Percentiles rank a stretch among this genome's conserved stretches.
phyloP scores from a whole-genome alignment of 2,888 invertebrate species.

The Pristionchus maxplancki region DNA sequence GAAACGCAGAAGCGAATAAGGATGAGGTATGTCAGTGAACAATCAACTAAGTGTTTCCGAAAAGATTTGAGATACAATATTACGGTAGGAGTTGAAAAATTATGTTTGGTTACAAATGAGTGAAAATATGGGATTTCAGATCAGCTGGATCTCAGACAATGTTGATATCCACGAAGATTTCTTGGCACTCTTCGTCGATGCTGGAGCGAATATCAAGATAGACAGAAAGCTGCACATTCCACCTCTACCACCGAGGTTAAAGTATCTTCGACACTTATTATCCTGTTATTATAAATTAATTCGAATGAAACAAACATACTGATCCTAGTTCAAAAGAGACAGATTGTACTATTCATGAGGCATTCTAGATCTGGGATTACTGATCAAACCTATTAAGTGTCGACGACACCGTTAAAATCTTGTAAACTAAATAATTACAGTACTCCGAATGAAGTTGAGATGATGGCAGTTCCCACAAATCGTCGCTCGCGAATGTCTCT shows the following conservation, averaged over 20 bases:
- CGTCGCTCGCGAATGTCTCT: slow-evolving; percentile 20
- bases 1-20: not conserved
- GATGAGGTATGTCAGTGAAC: not conserved
- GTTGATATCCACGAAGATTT: slow-evolving; percentile 70
- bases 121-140: not conserved
- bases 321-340: no score
- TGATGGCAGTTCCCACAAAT: not conserved
- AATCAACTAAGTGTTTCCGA: no score
- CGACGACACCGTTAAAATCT: no score
- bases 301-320: no score
- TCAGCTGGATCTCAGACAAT: not conserved
- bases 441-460: slow-evolving; percentile 40
- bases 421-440: not conserved
- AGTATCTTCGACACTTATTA: not conserved
- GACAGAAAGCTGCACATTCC: slow-evolving; percentile 72
- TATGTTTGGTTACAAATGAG: no score
- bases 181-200: slow-evolving; percentile 72
- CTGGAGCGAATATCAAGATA: slow-evolving; percentile 66
- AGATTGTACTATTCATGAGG: no score
- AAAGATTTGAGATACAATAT: no score
- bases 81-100: no score
- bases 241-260: slow-evolving; percentile 64
- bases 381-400: no score
- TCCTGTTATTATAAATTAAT: no score
- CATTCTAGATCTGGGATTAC: no score